Evolutionary conservation across 2,888 invertebrate genomes (phyloP), one percentile per base, ranked within the genome.

Genomic region (Leucoptera coffeella): DNA sequence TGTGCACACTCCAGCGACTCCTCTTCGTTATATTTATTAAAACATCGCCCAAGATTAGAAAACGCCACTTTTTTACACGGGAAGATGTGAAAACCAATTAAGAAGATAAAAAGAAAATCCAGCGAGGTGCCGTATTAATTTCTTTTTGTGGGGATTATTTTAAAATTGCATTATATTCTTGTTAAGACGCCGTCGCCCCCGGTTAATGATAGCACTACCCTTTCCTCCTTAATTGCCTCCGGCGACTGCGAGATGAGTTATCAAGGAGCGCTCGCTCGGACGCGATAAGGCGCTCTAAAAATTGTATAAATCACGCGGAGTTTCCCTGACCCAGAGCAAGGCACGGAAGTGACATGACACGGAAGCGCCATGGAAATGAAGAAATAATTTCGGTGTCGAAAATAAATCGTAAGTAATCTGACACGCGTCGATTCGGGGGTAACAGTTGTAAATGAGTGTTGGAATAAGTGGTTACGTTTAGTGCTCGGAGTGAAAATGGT

Each of bases 51-150:
- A 61, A 67, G 69, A 69, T 69, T 69, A 67, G 62, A 65, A 64
- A 64, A 65, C 62, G 65, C 57, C 65, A 67, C 67, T 67, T 69
- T 65, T 67, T 67, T 67, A 58, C 59, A 67, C 60, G 54, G 58
- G 54, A 61, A 71, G 71, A 71, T 71, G 69, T 69, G 67, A 71
- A 71, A 71, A 71, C 67, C 69, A 71, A 71, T 71, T 71, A 71
- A 69, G 62, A 57, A 71, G 71, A 71, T 71, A 71, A 71, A 71
- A 69, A 65, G 64, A 47, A 54, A 60, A 60, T 65, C 65, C 58
- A 51, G 60, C 50, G 64, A 67, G 67, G 67, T 64, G 65, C 64
- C 61, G 65, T 65, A 67, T 65, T 69, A 69, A 69, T 69, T 67
- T 64, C 52, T 67, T 67, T 67, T 69, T 65, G 67, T 50, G 62